Conservation (phyloP, 2,113 vertebrate genomes). For the Buteo buteo region DNA sequence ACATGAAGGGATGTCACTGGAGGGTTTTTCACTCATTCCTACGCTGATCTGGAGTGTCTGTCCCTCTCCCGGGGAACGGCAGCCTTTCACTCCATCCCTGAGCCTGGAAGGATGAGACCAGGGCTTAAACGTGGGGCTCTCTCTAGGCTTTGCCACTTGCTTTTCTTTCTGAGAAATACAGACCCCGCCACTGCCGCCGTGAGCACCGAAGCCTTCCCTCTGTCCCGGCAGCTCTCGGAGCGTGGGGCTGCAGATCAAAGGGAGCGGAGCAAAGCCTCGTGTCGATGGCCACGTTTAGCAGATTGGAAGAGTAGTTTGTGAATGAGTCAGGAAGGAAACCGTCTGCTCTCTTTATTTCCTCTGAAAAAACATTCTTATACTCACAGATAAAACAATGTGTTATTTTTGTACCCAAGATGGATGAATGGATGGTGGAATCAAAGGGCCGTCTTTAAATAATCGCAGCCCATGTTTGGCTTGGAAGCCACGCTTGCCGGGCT, state of each 20-base stretch:
- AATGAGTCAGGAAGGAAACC: slow-evolving; percentile 88
- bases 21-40: background rate
- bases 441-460: slow-evolving; percentile 64
- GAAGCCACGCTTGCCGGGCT: background rate
- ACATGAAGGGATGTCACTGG: background rate
- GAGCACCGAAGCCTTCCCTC: background rate
- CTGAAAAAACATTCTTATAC: slow-evolving; percentile 75
- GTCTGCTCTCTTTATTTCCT: slow-evolving; percentile 92
- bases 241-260: slow-evolving; percentile 39
- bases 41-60: background rate
- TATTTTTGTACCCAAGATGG: slow-evolving; percentile 75
- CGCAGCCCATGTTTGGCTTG: slow-evolving; percentile 66
- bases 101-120: background rate
- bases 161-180: background rate
- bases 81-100: background rate
- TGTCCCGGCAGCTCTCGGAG: rapidly evolving
- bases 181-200: rapidly evolving
- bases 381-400: slow-evolving; percentile 75
- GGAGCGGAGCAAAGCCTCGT: background rate
- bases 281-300: slow-evolving; percentile 49
- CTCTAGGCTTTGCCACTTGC: background rate
- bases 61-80: background rate
- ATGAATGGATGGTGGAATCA: slow-evolving; percentile 59
- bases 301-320: slow-evolving; percentile 63
- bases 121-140: background rate